Base-by-base conservation (phyloP, 2,888 invertebrate species). In the Trachelus stipa region DNA sequence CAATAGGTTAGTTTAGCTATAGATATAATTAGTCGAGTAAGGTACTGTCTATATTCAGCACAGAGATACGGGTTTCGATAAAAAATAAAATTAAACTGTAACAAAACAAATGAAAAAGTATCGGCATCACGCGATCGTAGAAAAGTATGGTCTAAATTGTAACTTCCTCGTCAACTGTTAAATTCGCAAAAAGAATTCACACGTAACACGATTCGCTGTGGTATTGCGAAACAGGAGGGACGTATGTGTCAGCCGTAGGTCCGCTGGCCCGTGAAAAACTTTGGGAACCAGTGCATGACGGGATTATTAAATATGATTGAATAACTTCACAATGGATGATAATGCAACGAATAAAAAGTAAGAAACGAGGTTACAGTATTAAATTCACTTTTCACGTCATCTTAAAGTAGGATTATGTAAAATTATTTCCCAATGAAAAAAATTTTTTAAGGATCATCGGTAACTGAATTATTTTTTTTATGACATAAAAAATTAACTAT, bases 281-380 rank as follows among this genome's bases (percentile, higher is more conserved):
- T 34, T 71, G 33, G 71, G 33, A 71, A 71, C n/a, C 71, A 71
- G 71, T 71, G 71, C 71, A 71, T 71, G 34, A 71, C 71, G 71
- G 56, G 34, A 71, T 71, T 31, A 34, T 71, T 71, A 71, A 71
- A 33, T 71, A 71, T 71, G 71, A 71, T 71, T 31, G 71, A 71
- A 71, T 71, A 31, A 71, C 34, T 31, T 71, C 1, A 56, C 56
- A 56, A 56, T 56, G 71, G 31, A 34, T 34, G 34, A 71, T 71
- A 71, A 34, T 31, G 15, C 31, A 15, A 30, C 9, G 33, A 71
- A 56, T 23, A 56, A 33, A 71, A 71, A 31, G 23, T 71, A 12
- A 71, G 12, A 9, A 71, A 33, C 9, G 4, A 71, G 33, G 4
- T 71, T 71, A 71, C 1, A 33, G 9, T 23, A 15, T 2, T 23